A percentile compares a stretch with the other conserved stretches of the same genome.
Conservation (phyloP, 2,113 vertebrate genomes). For the Chiloscyllium plagiosum region DNA sequence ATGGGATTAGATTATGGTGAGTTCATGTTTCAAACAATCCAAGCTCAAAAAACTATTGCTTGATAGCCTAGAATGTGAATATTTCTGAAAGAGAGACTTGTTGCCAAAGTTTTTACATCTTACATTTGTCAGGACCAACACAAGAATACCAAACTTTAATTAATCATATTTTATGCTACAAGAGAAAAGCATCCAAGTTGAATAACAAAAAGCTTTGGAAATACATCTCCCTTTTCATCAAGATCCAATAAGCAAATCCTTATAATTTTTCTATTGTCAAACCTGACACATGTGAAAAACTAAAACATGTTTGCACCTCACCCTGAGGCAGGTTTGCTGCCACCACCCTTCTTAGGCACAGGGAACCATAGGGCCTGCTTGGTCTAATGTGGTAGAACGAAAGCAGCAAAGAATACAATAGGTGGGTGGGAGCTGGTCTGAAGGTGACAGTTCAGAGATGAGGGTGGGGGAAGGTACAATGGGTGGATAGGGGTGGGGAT, state of each 20-base stretch:
- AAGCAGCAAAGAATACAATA: no score
- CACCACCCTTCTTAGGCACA: no score
- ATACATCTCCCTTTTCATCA: neutral
- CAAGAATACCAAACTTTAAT: neutral
- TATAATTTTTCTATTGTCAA: neutral
- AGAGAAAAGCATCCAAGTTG: neutral
- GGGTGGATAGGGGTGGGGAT: no score
- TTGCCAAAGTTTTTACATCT: neutral
- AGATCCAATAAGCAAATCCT: neutral
- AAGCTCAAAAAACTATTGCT: neutral
- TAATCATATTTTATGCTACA: neutral
- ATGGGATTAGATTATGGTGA: slow-evolving; percentile 4
- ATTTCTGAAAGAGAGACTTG: neutral
- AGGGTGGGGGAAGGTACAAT: no score
- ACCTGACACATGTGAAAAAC: neutral
- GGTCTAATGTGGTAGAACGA: no score
- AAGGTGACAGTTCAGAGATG: no score
- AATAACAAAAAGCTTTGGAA: neutral
- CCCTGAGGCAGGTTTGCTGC: no score
- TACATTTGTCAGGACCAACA: neutral
- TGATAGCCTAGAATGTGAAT: neutral
- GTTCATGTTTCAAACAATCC: neutral
- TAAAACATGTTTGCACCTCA: no score
- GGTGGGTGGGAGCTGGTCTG: no score
- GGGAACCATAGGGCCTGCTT: no score